These are phyloP conservation scores for Oxygymnocypris stewartii DNA, from an alignment of 2,113 vertebrate genomes.

Conservation along the genomic window DNA sequence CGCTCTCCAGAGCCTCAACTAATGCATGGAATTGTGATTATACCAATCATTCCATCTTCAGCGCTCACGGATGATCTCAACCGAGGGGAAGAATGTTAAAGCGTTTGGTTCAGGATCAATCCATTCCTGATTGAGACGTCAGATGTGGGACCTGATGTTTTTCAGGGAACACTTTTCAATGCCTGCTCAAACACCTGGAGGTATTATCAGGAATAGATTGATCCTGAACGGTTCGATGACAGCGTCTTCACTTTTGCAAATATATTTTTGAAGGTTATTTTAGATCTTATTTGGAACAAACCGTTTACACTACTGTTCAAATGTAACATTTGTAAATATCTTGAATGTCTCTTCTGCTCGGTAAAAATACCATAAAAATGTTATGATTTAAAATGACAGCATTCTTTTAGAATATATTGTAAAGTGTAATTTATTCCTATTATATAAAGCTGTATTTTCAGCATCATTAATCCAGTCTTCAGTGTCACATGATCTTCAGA, in stretches of 20 bases:
- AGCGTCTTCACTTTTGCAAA: background rate
- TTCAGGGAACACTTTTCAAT: background rate
- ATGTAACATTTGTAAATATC: too few species aligned
- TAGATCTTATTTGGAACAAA: background rate
- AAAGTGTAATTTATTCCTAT: background rate
- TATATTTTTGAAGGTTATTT: background rate
- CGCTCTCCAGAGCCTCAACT: background rate
- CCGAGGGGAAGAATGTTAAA: conserved; percentile 31
- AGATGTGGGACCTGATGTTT: too few species aligned
- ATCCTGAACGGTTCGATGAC: background rate
- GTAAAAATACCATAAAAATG: background rate
- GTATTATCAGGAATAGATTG: background rate
- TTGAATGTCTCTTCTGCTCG: background rate
- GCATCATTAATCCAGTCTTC: background rate
- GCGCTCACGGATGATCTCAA: background rate
- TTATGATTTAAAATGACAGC: background rate
- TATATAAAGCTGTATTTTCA: background rate
- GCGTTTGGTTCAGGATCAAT: background rate
- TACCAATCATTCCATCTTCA: background rate
- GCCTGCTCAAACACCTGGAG: background rate
- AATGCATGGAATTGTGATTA: conserved; percentile 20
- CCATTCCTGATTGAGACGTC: background rate
- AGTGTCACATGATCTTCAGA: background rate
- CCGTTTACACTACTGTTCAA: background rate
- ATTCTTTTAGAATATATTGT: background rate